Base-by-base conservation (phyloP, 35 echinoderm and acorn worm species). In the Patiria miniata region DNA sequence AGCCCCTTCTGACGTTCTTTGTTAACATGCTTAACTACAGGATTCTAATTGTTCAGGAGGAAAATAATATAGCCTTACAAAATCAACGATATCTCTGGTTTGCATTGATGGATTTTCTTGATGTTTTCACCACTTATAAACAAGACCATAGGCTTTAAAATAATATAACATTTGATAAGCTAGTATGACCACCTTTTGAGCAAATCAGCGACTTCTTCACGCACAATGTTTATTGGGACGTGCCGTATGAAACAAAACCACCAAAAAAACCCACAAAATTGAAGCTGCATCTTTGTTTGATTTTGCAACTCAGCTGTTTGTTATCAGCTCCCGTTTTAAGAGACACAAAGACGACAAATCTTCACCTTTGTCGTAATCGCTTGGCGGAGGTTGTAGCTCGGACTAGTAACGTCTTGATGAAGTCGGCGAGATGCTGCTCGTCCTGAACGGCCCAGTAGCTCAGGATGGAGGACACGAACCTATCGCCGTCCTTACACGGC, bases 361-460 rank as follows among this genome's bases (percentile, higher is more conserved):
- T 34, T 77, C 76, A 98, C 92, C 89, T 91, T 83, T 92, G 89
- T 79, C 89, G 86, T 82, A 94, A 61, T 76, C 92, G 87, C 79
- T 98, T 98, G 52, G 92, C 92, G 0, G 92, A 85, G n/a, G 85
- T 91, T 7, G 92, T 90, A 42, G 92, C 90, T 83, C 87, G 88
- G 28, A 86, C 32, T 32, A 98, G 85, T 80, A 98, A 87, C 0
- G 86, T 78, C 53, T 98, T 98, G 53, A 91, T 91, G 57, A 92
- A 79, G 15, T 98, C 95, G 10, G 95, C 95, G 16, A 98, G 79
- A 39, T 94, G 92, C 39, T 91, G 85, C 32, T 98, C 95, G 59
- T 98, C 95, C 52, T 98, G 95, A 15, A 90, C 40, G 2, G 90
- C 92, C 95, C 95, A 98, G 83, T 98, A 87, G 78, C 92, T 94